These are phyloP conservation scores for Diglossa cyanea DNA, from an alignment of 2,797 vertebrate genomes.

Conservation along the genomic window DNA sequence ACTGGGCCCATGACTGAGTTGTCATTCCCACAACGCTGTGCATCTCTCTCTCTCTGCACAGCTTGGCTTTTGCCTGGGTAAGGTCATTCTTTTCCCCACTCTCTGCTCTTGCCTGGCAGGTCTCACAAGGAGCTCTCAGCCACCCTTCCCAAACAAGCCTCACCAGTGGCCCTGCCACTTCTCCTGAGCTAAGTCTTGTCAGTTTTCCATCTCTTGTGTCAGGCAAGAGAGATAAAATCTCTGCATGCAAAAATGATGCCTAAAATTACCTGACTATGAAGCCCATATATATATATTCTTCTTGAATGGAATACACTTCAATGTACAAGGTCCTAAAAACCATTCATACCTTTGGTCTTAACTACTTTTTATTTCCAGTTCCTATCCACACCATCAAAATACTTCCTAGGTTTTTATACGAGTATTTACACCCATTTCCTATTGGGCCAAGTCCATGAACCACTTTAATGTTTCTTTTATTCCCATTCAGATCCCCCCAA, in stretches of 20 bases:
- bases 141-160: background rate
- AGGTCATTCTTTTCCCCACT: background rate
- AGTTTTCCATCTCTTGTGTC: background rate
- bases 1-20: background rate
- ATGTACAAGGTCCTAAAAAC: background rate
- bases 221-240: background rate
- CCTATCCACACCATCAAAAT: background rate
- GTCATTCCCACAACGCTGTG: background rate
- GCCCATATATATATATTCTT: background rate
- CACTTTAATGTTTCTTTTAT: background rate
- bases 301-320: background rate
- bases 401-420: background rate
- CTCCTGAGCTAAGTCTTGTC: background rate
- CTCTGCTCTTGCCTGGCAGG: background rate
- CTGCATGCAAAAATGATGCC: background rate
- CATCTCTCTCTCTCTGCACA: background rate
- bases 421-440: background rate
- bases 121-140: background rate
- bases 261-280: background rate
- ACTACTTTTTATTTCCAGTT: background rate
- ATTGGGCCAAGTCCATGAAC: background rate
- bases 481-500: background rate
- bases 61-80: background rate
- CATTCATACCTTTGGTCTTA: background rate
- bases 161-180: background rate